Evolutionary conservation across 2,113 vertebrate species (phyloP), one percentile per base, ranked within the genome.

Genomic region (Burhinus oedicnemus): DNA sequence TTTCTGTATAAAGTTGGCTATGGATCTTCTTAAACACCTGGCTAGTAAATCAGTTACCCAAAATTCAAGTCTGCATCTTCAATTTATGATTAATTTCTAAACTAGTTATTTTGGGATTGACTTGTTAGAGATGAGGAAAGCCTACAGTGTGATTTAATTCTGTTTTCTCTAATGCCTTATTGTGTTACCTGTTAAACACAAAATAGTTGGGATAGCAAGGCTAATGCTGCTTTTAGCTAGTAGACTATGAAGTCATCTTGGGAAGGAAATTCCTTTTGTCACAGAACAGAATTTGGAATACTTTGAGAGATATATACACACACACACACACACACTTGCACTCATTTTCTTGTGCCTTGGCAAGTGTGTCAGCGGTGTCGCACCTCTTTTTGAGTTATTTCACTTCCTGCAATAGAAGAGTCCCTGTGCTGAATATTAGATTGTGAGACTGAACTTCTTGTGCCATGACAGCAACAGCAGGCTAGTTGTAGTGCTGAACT

Each of bases 261-360:
- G 55, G 36, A 87, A 40, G 15, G 25, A 47, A 88, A 44, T 78
- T 80, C 44, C 34, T 86, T 76, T 69, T 91, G 69, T 87, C 60
- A 62, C 21, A 0, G 1, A 84, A 52, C 47, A 69, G 38, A 70
- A 65, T 66, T 85, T 90, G 32, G 55, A 85, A 38, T 82, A 61
- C 16, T 77, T 55, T 20, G 27, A 17, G 36, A 42, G 36, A 8
- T 36, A 9, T 23, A n/a, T n/a, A n/a, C n/a, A 29, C 19, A 25
- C 36, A 34, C 5, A 49, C 3, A 58, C 36, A 27, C 0, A 0
- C 45, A 64, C 13, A n/a, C 12, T n/a, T 77, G 38, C 29, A 9
- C 42, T 47, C 7, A n/a, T 81, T 76, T 89, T 69, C 83, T 78
- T 85, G 9, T 60, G 14, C n/a, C 10, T 38, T 47, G 30, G 44